These are phyloP conservation scores for Folsomia manolachei DNA, from an alignment of 2,888 invertebrate species.

Conservation along the genomic window DNA sequence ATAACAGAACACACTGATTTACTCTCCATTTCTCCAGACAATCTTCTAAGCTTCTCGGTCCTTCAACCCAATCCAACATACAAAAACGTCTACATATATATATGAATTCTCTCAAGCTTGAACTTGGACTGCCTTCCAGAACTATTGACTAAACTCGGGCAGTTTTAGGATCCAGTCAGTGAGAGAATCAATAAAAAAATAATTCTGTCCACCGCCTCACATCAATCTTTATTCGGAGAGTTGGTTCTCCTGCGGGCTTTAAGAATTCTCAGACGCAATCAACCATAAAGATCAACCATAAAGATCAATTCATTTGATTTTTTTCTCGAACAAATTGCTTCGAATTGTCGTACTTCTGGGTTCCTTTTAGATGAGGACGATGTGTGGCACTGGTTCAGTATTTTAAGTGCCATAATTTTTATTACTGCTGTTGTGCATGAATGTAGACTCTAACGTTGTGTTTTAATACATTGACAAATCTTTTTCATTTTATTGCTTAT, in stretches of 20 bases:
- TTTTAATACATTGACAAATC: no score
- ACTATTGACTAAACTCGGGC: not conserved
- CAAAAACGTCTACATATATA: not conserved
- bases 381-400: no score
- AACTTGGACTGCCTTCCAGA: no score
- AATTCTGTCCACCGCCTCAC: constrained; percentile 11
- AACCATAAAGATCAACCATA: no score
- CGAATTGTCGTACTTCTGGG: not conserved
- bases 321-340: not conserved
- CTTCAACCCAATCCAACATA: not conserved
- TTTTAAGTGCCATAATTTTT: no score
- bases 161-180: not conserved
- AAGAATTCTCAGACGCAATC: constrained; percentile 20
- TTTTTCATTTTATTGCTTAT: not conserved
- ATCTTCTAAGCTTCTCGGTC: not conserved
- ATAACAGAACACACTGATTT: constrained; percentile 7
- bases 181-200: constrained; percentile 20
- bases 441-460: not conserved
- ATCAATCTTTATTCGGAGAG: not conserved
- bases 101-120: not conserved
- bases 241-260: constrained; percentile 10
- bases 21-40: not conserved
- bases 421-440: not conserved
- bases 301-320: constrained; percentile 13
- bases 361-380: no score